These are phyloP conservation scores for Callopanchax toddi DNA, from an alignment of 2,113 vertebrate genomes.

Conservation along the genomic window DNA sequence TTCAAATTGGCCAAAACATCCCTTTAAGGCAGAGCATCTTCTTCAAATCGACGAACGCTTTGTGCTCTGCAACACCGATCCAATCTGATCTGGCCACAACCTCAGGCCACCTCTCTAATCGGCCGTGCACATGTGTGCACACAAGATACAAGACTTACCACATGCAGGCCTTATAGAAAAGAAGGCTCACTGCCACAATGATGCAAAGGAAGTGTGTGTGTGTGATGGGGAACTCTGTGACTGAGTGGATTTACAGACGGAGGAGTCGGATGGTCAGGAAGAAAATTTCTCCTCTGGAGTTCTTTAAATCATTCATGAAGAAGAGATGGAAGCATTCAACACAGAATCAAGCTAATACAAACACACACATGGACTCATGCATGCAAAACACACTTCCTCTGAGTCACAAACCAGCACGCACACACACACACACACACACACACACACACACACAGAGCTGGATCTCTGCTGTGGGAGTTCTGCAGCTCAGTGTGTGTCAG, in stretches of 20 bases:
- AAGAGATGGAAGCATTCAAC: constrained; percentile 49
- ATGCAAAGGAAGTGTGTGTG: too few species aligned
- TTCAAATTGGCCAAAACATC: too few species aligned
- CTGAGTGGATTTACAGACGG: constrained; percentile 14
- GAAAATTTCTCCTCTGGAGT: constrained; percentile 35
- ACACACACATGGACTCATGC: constrained; percentile 10
- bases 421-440: not conserved
- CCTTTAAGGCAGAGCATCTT: constrained; percentile 50
- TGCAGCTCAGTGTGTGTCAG: constrained; percentile 20
- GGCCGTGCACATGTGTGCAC: not conserved
- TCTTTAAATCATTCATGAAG: constrained; percentile 65
- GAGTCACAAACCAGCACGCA: constrained; percentile 2
- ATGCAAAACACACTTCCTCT: constrained; percentile 35
- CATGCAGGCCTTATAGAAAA: not conserved
- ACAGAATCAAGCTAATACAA: constrained; percentile 31
- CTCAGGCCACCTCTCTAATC: constrained; percentile 34
- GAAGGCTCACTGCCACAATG: constrained; percentile 1
- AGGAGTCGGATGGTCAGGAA: constrained; percentile 26
- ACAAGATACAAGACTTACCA: not conserved
- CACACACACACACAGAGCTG: not conserved
- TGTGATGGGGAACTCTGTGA: not conserved
- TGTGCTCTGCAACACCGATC: constrained; percentile 51
- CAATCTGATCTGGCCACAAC: constrained; percentile 51
- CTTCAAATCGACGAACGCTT: constrained; percentile 38
- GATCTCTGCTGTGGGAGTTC: not conserved